phyloP scores from a whole-genome alignment of 2,797 vertebrate genomes.

The Myiothlypis coronata region DNA sequence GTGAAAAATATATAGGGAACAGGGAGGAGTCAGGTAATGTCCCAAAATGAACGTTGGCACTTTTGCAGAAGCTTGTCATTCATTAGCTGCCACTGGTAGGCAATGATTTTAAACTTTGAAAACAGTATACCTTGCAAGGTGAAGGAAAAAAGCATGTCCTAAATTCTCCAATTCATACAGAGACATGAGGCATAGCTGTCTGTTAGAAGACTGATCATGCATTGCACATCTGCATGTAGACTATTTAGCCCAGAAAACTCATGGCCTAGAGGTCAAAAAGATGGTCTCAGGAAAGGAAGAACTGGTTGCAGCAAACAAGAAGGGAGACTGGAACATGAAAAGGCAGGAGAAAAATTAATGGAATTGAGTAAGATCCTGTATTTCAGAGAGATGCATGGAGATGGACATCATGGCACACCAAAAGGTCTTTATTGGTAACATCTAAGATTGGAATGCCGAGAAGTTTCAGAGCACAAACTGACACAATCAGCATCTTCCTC shows the following conservation, averaged over 20 bases:
- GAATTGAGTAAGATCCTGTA: not conserved
- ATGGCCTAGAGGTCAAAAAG: not conserved
- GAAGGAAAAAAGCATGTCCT: not conserved
- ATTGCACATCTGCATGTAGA: not conserved
- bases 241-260: not conserved
- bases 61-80: not conserved
- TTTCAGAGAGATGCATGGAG: not conserved
- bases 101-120: not conserved
- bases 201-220: not conserved
- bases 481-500: not conserved
- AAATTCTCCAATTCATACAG: not conserved
- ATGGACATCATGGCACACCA: fast-evolving
- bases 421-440: not conserved
- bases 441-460: not conserved
- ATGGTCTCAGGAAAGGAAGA: not conserved
- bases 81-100: not conserved
- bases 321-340: not conserved
- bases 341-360: not conserved
- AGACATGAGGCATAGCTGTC: not conserved
- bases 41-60: not conserved
- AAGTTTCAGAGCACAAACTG: not conserved
- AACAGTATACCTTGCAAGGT: not conserved
- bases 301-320: not conserved
- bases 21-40: not conserved
- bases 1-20: not conserved